Conservation (phyloP, 2,113 vertebrate genomes). For the Irena cyanogastra region DNA sequence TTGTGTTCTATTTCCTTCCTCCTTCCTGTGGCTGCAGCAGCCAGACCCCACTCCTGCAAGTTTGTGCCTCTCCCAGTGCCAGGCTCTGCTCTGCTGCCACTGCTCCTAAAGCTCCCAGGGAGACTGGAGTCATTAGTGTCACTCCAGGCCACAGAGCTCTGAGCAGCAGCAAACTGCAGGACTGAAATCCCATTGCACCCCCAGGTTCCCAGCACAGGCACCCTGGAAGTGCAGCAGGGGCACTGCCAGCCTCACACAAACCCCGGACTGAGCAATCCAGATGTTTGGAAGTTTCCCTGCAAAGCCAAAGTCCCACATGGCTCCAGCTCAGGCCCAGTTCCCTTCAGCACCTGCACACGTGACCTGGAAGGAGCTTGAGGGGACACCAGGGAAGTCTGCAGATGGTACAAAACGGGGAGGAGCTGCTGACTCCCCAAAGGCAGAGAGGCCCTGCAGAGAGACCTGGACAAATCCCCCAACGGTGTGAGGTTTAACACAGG, state of each 20-base stretch:
- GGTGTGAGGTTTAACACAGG: neutral
- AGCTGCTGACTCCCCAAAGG: neutral
- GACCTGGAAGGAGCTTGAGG: neutral
- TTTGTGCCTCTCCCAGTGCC: neutral
- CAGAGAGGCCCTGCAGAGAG: neutral
- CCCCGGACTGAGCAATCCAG: neutral
- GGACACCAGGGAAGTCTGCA: neutral
- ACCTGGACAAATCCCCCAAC: neutral
- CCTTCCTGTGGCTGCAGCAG: neutral
- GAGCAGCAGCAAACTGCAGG: neutral
- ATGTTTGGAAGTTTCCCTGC: neutral
- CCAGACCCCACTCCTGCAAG: neutral
- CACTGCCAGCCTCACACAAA: neutral
- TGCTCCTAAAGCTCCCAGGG: neutral
- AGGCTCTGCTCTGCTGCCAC: neutral
- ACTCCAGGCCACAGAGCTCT: neutral
- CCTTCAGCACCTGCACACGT: neutral
- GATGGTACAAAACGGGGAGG: neutral
- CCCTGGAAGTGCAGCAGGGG: neutral
- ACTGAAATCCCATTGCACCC: fast-evolving
- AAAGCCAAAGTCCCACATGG: neutral
- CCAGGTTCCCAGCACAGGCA: neutral
- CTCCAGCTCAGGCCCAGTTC: neutral
- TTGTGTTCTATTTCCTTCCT: neutral
- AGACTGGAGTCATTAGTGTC: neutral